These are phyloP conservation scores for Lucinisca nassula DNA, from an alignment of 2,888 invertebrate species.

Conservation along the genomic window DNA sequence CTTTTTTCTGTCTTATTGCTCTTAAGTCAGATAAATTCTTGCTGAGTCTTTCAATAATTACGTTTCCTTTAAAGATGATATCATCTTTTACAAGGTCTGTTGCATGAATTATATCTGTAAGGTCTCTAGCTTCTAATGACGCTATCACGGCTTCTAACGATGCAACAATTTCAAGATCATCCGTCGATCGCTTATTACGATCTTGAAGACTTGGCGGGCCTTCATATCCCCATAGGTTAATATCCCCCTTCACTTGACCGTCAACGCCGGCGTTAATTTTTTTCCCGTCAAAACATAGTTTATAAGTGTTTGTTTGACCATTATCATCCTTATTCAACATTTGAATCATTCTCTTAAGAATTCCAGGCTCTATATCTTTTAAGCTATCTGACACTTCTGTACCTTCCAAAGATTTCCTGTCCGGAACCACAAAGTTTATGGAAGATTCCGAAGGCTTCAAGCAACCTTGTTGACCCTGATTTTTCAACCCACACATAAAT, in stretches of 20 bases:
- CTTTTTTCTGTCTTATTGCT: too few relatives aligned
- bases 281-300: conserved; percentile 5
- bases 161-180: not conserved
- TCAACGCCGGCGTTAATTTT: not conserved
- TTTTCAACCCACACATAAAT: not conserved
- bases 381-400: not conserved
- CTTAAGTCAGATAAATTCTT: too few relatives aligned
- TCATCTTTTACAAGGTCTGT: not conserved
- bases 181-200: not conserved
- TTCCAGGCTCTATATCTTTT: not conserved
- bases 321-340: not conserved
- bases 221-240: conserved; percentile 11
- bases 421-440: not conserved
- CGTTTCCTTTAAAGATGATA: too few relatives aligned
- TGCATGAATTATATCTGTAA: not conserved
- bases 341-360: not conserved
- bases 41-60: too few relatives aligned
- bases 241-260: not conserved
- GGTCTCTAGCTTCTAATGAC: not conserved
- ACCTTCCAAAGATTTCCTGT: not conserved
- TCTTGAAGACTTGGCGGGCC: not conserved
- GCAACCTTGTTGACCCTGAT: not conserved
- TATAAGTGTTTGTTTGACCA: not conserved
- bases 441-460: not conserved
- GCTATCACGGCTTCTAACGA: not conserved